Percentiles rank a stretch among this genome's conserved stretches.
Evolutionary conservation across 2,113 vertebrate genomes (phyloP).

Genomic region (Limanda limanda): DNA sequence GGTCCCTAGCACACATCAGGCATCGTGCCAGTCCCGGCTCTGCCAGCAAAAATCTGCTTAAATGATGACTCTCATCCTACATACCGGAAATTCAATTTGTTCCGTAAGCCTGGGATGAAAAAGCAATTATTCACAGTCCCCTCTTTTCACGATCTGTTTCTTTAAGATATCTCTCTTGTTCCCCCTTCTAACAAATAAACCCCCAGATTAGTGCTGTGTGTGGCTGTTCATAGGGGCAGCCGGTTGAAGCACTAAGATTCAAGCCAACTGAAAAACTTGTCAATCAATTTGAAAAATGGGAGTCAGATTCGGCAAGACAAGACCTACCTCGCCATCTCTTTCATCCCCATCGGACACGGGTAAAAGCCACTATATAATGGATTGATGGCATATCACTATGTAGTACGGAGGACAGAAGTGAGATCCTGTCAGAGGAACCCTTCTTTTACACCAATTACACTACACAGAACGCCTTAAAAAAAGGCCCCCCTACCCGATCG

Average conservation of each 20-base stretch:
- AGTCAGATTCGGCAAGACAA: conserved; percentile 33
- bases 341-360: conserved; percentile 41
- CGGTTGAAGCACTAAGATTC: conserved; percentile 48
- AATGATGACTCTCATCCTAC: conserved; percentile 75
- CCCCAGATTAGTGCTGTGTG: conserved; percentile 71
- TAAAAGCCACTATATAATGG: conserved; percentile 71
- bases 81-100: conserved; percentile 84
- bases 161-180: conserved; percentile 78
- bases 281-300: conserved; percentile 66
- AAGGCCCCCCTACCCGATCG: conserved; percentile 38
- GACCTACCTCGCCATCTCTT: conserved; percentile 5
- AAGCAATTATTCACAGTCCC: conserved; percentile 83
- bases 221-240: conserved; percentile 51
- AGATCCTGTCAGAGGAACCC: conserved; percentile 57
- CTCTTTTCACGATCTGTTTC: conserved; percentile 82
- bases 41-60: conserved; percentile 78
- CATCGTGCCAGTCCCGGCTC: conserved; percentile 64
- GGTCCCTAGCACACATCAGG: conserved; percentile 70
- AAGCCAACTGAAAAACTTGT: conserved; percentile 60
- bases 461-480: conserved; percentile 39
- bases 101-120: conserved; percentile 82
- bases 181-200: conserved; percentile 73
- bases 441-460: conserved; percentile 81
- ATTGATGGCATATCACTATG: conserved; percentile 72
- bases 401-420: conserved; percentile 44